A percentile compares a stretch with the other conserved stretches of the same genome.
Evolutionary conservation across 2,797 vertebrate genomes (phyloP).

Genomic region (Falco novaeseelandiae): DNA sequence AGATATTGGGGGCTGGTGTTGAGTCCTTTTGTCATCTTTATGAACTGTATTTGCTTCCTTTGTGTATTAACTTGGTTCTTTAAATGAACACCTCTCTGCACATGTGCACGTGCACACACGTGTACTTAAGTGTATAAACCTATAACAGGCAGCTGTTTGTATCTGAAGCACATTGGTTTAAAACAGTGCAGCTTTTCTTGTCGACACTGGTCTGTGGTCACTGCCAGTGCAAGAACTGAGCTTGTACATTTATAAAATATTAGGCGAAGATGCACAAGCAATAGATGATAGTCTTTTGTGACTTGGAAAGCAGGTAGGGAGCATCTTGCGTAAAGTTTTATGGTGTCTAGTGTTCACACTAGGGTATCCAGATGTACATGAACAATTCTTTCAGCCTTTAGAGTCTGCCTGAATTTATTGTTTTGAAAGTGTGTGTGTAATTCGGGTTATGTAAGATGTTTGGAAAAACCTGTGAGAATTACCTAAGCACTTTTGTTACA

Average conservation of each 20-base stretch:
- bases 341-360: not conserved
- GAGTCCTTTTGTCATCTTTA: not conserved
- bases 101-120: fast-evolving
- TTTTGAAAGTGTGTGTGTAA: not conserved
- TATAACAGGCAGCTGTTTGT: not conserved
- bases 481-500: not conserved
- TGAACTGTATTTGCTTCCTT: not conserved
- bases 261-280: not conserved
- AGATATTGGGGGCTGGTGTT: not conserved
- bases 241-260: not conserved
- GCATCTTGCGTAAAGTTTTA: not conserved
- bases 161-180: not conserved
- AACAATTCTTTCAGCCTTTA: not conserved
- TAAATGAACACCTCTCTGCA: not conserved
- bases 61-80: not conserved
- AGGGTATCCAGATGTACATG: not conserved
- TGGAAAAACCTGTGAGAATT: not conserved
- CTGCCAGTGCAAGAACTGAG: not conserved
- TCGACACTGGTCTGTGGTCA: not conserved
- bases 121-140: not conserved
- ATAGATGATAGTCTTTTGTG: not conserved
- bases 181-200: not conserved
- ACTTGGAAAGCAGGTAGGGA: not conserved
- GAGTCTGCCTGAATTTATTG: not conserved
- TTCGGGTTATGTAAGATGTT: not conserved